Evolutionary conservation across 2,113 vertebrate genomes (phyloP).

Genomic region (Lycocorax pyrrhopterus): DNA sequence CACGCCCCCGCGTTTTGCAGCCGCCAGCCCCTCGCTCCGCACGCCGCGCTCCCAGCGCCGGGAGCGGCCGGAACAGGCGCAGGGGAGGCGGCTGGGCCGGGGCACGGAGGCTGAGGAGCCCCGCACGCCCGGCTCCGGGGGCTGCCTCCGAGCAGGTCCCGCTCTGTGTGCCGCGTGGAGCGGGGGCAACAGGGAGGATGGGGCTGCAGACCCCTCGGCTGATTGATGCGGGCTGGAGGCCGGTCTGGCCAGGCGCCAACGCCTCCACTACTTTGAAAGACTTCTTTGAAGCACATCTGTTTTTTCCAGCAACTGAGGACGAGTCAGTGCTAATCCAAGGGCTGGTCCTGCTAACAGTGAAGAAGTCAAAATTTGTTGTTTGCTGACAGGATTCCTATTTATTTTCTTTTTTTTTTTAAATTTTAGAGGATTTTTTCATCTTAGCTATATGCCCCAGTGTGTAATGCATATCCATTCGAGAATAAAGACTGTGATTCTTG

Average conservation of each 20-base stretch:
- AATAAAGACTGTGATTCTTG: not conserved
- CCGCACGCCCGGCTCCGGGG: accelerated
- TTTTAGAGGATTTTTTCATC: not conserved
- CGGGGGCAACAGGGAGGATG: not conserved
- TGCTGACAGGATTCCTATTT: not conserved
- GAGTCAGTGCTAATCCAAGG: not conserved
- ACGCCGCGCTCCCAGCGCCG: accelerated
- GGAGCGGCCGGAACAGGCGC: not conserved
- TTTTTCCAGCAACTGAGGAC: slow-evolving; percentile 1
- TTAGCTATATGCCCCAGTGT: not conserved
- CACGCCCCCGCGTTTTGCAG: accelerated
- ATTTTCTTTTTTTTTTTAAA: not conserved
- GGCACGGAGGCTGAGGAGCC: not conserved
- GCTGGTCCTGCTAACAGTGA: not conserved
- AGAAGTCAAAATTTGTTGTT: not conserved
- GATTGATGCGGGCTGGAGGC: slow-evolving; percentile 14
- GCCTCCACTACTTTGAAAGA: not conserved
- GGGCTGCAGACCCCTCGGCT: not conserved
- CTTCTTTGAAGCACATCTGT: slow-evolving; percentile 51
- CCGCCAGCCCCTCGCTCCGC: not conserved
- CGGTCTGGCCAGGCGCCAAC: not conserved
- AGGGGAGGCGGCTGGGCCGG: accelerated
- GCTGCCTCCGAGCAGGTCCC: not conserved
- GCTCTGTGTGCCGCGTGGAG: accelerated
- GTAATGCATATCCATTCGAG: not conserved